Percentiles rank a stretch among this genome's conserved stretches.
Evolutionary conservation across 2,797 vertebrate species (phyloP).

Genomic region (Notolepis coatsorum): DNA sequence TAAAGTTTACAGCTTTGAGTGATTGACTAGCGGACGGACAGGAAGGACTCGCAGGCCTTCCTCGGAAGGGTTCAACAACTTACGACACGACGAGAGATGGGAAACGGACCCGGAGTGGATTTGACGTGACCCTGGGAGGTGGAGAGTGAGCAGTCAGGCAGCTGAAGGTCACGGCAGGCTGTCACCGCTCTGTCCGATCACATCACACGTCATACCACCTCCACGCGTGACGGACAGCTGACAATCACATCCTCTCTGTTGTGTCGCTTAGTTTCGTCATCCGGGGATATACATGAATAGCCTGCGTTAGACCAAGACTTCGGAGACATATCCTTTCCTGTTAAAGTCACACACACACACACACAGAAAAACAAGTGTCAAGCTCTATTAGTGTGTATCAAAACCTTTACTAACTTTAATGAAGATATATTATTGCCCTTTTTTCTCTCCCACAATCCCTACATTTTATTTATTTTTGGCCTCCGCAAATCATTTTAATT

Average conservation of each 20-base stretch:
- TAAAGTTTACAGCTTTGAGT: constrained; percentile 50
- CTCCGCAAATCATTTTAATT: constrained; percentile 10
- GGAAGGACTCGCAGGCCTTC: constrained; percentile 48
- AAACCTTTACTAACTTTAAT: constrained; percentile 48
- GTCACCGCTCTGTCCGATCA: constrained; percentile 82
- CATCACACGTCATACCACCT: constrained; percentile 72
- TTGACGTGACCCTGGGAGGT: constrained; percentile 76
- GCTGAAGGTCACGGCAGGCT: constrained; percentile 86
- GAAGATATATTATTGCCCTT: constrained; percentile 51
- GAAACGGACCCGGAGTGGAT: constrained; percentile 76
- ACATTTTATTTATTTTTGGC: constrained; percentile 38
- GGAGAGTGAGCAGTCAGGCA: constrained; percentile 73
- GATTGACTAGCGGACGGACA: constrained; percentile 68
- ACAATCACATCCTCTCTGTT: constrained; percentile 75
- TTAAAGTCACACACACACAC: constrained; percentile 59
- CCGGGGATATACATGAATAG: constrained; percentile 37
- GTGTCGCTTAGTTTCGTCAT: constrained; percentile 57
- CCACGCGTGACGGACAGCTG: constrained; percentile 80
- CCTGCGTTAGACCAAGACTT: no score
- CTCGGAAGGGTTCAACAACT: no score
- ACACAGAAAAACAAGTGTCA: constrained; percentile 50
- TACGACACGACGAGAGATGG: constrained; percentile 75
- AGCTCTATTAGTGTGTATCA: constrained; percentile 28
- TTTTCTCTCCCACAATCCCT: constrained; percentile 41
- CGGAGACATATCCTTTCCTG: constrained; percentile 49